These are phyloP conservation scores for Pseudocheirus occidentalis DNA, from an alignment of 2,797 vertebrate genomes.

Conservation along the genomic window DNA sequence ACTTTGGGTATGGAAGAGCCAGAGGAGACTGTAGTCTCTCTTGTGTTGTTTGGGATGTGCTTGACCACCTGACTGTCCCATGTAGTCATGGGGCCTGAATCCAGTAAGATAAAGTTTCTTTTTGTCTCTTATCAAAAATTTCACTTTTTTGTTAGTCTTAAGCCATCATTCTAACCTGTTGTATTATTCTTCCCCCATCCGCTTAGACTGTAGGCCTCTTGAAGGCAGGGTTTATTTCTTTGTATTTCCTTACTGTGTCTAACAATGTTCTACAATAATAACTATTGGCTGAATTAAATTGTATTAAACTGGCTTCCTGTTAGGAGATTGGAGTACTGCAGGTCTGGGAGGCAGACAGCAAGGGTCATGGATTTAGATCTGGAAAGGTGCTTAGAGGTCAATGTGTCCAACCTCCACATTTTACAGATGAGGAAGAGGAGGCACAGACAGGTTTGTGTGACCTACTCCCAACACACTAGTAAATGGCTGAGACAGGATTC, in stretches of 20 bases:
- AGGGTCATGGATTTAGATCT: background rate
- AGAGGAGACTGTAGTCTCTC: background rate
- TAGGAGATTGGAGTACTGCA: background rate
- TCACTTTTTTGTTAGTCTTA: background rate
- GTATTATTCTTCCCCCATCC: background rate
- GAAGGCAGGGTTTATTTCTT: background rate
- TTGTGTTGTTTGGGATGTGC: background rate
- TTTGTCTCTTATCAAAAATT: background rate
- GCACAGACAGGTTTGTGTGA: background rate
- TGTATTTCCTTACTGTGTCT: background rate
- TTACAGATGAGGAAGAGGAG: background rate
- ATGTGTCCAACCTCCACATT: background rate
- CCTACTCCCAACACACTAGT: background rate
- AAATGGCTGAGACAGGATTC: background rate
- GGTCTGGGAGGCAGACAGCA: background rate
- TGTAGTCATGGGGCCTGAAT: background rate
- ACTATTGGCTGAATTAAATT: background rate
- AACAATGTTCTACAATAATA: background rate
- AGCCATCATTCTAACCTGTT: background rate
- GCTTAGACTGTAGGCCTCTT: background rate
- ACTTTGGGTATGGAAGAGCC: background rate
- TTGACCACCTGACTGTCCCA: background rate
- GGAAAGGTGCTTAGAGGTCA: background rate
- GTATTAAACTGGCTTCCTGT: background rate
- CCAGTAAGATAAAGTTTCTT: background rate